Base-by-base conservation (phyloP, 2,113 vertebrate genomes). In the Tylochromis polylepis region DNA sequence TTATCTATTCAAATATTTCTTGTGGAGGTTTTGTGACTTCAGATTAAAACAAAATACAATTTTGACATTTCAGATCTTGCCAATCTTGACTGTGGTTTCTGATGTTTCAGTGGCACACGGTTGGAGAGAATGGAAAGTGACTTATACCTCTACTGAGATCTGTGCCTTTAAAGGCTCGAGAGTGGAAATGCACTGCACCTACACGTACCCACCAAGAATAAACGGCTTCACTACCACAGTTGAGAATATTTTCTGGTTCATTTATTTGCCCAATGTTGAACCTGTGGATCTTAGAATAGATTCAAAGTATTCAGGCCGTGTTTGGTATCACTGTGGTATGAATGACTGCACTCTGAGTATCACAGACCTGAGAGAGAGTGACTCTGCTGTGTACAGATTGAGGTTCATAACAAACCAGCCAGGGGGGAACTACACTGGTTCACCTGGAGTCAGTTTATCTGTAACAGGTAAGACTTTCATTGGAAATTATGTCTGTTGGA, bases 91-190 rank as follows among this genome's bases (percentile, higher is more conserved):
- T 67, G 62, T 67, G 11, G 20, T 8, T 67, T 67, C 62, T 67
- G 62, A 41, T 67, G 62, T 67, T 1, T 41, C 34, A 67, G 62
- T 41, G 62, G 34, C 1, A 0, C 62, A 67, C 34, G 22, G 0
- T 67, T 67, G 34, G 34, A 67, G 34, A 1, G 34, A 38, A 67
- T 67, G 62, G 62, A 6, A 41, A 41, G 34, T 67, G 34, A 67
- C 34, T 67, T 67, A 8, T 67, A 67, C 20, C 41, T 14, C 34
- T 38, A 22, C 34, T 41, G 11, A 41, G 62, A 67, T 67, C 20
- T 67, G 62, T 22, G 34, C 62, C 11, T 38, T 67, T 67, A 67
- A 67, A 67, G 62, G 62, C 38, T 67, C 62, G 11, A 41, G 11
- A 0, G 62, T 67, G 34, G 34, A 8, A 67, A 41, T 67, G 34